A percentile compares a stretch with the other conserved stretches of the same genome.
phyloP scores from a whole-genome alignment of 2,113 vertebrate genomes.

The Bombycilla garrulus region DNA sequence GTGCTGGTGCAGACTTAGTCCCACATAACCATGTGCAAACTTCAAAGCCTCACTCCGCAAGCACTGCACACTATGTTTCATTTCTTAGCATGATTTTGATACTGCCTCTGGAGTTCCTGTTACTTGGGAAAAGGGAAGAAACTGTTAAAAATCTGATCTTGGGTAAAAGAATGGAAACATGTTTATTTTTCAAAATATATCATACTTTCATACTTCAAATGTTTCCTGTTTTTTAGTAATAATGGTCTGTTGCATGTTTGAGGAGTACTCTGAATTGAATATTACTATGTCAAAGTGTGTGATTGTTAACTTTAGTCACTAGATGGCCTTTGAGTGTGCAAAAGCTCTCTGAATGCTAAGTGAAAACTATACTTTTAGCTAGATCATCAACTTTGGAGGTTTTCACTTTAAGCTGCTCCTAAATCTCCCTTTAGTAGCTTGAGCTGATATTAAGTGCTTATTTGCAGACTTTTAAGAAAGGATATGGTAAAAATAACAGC shows the following conservation, averaged over 20 bases:
- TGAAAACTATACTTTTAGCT: neutral
- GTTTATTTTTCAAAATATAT: neutral
- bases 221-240: neutral
- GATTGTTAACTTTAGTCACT: constrained; percentile 30
- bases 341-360: neutral
- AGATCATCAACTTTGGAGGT: neutral
- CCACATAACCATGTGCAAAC: constrained; percentile 58
- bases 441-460: neutral
- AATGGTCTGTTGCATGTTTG: neutral
- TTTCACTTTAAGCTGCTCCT: neutral
- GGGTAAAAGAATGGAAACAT: neutral
- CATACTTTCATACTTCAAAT: neutral
- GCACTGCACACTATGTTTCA: constrained; percentile 53
- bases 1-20: constrained; percentile 40
- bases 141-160: neutral
- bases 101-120: neutral
- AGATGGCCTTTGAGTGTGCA: constrained; percentile 63
- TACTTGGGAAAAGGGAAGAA: neutral
- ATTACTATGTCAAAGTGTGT: neutral
- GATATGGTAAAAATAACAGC: neutral
- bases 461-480: neutral
- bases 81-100: neutral
- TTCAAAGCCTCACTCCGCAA: constrained; percentile 19
- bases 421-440: neutral
- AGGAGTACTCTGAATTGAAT: neutral